Evolutionary conservation across 1,140 invertebrate species (phyloP).

Genomic region (Temnothorax longispinosus): DNA sequence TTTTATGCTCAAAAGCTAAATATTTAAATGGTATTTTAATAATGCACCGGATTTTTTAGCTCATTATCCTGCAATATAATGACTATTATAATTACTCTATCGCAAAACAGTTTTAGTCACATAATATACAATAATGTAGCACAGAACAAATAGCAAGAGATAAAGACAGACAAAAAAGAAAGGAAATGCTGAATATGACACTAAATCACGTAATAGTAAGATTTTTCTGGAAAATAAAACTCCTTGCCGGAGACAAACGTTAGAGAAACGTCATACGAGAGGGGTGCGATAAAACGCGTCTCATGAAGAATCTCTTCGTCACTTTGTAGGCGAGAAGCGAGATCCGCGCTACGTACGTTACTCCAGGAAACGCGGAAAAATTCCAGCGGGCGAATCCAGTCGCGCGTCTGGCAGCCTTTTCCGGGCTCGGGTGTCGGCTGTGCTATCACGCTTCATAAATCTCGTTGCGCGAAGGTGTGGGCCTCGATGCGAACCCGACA

Average conservation of each 20-base stretch:
- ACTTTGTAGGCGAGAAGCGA: constrained; percentile 21
- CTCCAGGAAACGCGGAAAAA: constrained; percentile 20
- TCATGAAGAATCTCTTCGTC: constrained; percentile 42
- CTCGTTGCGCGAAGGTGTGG: constrained; percentile 53
- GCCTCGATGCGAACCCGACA: constrained; percentile 57
- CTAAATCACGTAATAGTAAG: neutral
- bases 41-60: neutral
- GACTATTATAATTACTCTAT: neutral
- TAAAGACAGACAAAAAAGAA: neutral
- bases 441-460: constrained; percentile 74
- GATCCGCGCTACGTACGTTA: neutral
- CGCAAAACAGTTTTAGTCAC: neutral
- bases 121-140: neutral
- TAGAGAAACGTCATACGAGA: neutral
- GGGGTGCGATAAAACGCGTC: constrained; percentile 11
- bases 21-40: neutral
- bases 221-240: constrained; percentile 10
- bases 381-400: constrained; percentile 59
- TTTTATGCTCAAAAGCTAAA: neutral
- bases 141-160: neutral
- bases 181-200: neutral
- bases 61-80: neutral
- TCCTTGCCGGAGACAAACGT: constrained; percentile 14
- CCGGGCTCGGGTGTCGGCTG: constrained; percentile 32
- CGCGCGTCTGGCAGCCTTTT: constrained; percentile 51